Evolutionary conservation across 2,888 invertebrate species (phyloP).

Genomic region (Galerucella pusilla): DNA sequence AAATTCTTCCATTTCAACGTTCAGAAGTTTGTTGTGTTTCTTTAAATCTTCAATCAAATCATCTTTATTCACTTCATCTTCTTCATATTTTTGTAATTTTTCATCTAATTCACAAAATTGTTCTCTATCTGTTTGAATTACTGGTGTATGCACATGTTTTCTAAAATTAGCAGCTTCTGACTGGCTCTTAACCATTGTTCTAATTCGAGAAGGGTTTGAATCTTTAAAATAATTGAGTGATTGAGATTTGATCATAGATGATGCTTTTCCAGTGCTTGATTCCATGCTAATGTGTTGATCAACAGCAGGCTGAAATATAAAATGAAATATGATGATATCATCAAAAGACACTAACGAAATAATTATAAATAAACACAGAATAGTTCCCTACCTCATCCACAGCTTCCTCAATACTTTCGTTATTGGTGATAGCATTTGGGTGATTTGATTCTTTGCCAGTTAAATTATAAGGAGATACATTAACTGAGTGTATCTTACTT

Average conservation of each 20-base stretch:
- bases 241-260: slow-evolving; percentile 36
- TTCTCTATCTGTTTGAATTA: slow-evolving; percentile 8
- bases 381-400: slow-evolving; percentile 14
- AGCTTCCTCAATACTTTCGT: slow-evolving; percentile 29
- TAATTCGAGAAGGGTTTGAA: slow-evolving; percentile 1
- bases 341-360: not conserved
- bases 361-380: not conserved
- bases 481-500: slow-evolving; percentile 50
- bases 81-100: slow-evolving; percentile 33
- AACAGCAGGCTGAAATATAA: slow-evolving; percentile 14
- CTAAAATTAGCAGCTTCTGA: slow-evolving; percentile 22
- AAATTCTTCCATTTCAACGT: slow-evolving; percentile 58
- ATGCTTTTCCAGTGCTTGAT: slow-evolving; percentile 9
- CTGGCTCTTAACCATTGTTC: slow-evolving; percentile 26
- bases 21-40: slow-evolving; percentile 61
- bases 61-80: slow-evolving; percentile 43
- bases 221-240: slow-evolving; percentile 28
- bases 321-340: not conserved
- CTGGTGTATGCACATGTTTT: slow-evolving; percentile 7
- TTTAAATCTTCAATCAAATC: slow-evolving; percentile 59
- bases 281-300: slow-evolving; percentile 16
- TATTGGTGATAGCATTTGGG: slow-evolving; percentile 13
- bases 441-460: slow-evolving; percentile 16
- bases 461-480: slow-evolving; percentile 24
- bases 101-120: slow-evolving; percentile 29